A percentile compares a stretch with the other conserved stretches of the same genome.
phyloP scores from a whole-genome alignment of 2,888 invertebrate species.

The Slavum lentiscoides region DNA sequence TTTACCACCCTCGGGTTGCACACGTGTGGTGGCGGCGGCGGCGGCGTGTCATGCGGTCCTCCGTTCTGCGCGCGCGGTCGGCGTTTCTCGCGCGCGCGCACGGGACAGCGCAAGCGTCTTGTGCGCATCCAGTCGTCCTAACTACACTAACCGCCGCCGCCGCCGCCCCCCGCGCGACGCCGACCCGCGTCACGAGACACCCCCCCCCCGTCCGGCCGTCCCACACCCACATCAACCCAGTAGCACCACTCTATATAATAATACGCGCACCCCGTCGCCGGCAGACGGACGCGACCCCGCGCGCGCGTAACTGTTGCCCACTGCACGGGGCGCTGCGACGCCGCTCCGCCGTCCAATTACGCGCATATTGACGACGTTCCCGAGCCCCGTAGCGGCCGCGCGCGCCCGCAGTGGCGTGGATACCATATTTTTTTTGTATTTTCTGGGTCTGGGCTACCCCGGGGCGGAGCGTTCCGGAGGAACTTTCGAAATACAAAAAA shows the following conservation, averaged over 20 bases:
- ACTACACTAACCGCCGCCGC: not conserved
- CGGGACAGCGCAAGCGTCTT: slow-evolving; percentile 32
- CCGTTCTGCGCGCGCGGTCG: not conserved
- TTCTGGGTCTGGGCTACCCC: too few species aligned
- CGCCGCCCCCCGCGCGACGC: not conserved
- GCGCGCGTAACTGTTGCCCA: slow-evolving; percentile 36
- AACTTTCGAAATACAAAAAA: too few species aligned
- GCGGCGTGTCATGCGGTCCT: not conserved
- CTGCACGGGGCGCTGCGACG: not conserved
- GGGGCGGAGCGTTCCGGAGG: too few species aligned
- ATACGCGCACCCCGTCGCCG: not conserved
- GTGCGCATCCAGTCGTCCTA: slow-evolving; percentile 20
- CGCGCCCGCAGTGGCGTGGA: not conserved
- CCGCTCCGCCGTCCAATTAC: slow-evolving; percentile 50
- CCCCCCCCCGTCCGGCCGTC: slow-evolving; percentile 58
- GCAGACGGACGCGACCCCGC: not conserved
- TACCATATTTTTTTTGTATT: too few species aligned
- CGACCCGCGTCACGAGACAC: not conserved
- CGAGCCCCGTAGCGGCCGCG: slow-evolving; percentile 33
- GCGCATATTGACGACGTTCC: slow-evolving; percentile 45
- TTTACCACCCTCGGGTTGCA: too few species aligned
- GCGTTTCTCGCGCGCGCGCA: not conserved
- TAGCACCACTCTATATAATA: too few species aligned
- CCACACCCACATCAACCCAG: not conserved
- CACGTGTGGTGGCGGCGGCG: too few species aligned